These are phyloP conservation scores for Cataglyphis rosenhaueri DNA, from an alignment of 2,888 invertebrate species.

Conservation along the genomic window DNA sequence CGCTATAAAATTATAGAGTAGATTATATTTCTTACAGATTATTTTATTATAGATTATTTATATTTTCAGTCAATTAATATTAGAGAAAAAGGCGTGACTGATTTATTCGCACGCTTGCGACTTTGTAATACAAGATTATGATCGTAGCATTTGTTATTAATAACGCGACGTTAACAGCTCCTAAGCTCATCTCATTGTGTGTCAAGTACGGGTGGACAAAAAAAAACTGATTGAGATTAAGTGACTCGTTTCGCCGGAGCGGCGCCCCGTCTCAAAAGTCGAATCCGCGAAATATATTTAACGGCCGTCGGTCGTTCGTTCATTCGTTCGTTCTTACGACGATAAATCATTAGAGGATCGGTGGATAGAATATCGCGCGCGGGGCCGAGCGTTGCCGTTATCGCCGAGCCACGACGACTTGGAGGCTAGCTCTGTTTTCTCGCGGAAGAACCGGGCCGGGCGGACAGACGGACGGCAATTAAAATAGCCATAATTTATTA, in stretches of 20 bases:
- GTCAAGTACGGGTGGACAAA: conserved; percentile 4
- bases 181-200: conserved; percentile 48
- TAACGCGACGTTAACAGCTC: conserved; percentile 44
- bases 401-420: conserved; percentile 67
- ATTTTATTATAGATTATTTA: neutral
- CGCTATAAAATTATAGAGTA: neutral
- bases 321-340: conserved; percentile 42
- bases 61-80: conserved; percentile 4
- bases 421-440: conserved; percentile 39
- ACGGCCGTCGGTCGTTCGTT: conserved; percentile 40
- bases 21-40: neutral
- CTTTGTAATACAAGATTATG: neutral
- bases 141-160: conserved; percentile 13
- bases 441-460: conserved; percentile 68
- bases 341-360: conserved; percentile 73
- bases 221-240: conserved; percentile 44
- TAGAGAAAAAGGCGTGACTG: no score
- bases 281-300: conserved; percentile 59
- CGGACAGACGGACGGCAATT: conserved; percentile 61
- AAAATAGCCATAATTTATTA: conserved; percentile 75
- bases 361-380: conserved; percentile 68
- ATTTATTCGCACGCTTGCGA: conserved; percentile 21
- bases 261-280: conserved; percentile 36
- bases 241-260: conserved; percentile 26
- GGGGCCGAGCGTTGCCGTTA: conserved; percentile 63